A percentile compares a stretch with the other conserved stretches of the same genome.
These are phyloP conservation scores for Chymomyza costata DNA, from an alignment of 1,140 invertebrate species.

Conservation along the genomic window DNA sequence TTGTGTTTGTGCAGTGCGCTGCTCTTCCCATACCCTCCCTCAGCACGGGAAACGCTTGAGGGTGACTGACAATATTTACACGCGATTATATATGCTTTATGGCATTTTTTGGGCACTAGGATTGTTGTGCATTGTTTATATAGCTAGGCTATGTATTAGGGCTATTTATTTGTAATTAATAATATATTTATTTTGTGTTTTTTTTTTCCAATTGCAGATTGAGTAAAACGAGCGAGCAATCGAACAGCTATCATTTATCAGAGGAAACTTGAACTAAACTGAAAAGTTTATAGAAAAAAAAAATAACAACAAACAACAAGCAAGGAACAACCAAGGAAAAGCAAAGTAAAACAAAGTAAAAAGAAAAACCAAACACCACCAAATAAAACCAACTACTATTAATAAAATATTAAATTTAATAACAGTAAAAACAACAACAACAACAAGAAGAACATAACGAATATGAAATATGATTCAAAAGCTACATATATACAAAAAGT, in stretches of 20 bases:
- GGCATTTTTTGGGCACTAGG: too few species aligned
- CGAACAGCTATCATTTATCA: conserved; percentile 68
- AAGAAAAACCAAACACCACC: conserved; percentile 72
- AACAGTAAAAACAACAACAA: conserved; percentile 11
- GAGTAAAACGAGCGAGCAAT: conserved; percentile 70
- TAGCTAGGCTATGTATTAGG: too few species aligned
- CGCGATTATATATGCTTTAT: too few species aligned
- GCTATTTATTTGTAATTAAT: too few species aligned
- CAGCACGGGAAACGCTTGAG: too few species aligned
- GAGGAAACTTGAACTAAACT: neutral
- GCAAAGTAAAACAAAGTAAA: conserved; percentile 11
- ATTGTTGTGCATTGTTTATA: too few species aligned
- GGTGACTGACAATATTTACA: too few species aligned
- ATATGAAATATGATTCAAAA: conserved; percentile 73
- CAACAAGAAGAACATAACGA: conserved; percentile 55
- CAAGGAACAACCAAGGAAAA: too few species aligned
- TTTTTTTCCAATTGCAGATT: conserved; percentile 45
- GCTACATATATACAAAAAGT: conserved; percentile 37
- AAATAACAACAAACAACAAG: conserved; percentile 14
- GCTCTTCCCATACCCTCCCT: too few species aligned
- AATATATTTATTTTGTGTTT: neutral
- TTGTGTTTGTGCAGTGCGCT: conserved; percentile 17
- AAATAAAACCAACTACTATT: conserved; percentile 75
- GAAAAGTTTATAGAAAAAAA: conserved; percentile 5
- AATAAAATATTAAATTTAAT: conserved; percentile 35